Base-by-base conservation (phyloP, 2,797 vertebrate species). In the Onychomys arenicola region DNA sequence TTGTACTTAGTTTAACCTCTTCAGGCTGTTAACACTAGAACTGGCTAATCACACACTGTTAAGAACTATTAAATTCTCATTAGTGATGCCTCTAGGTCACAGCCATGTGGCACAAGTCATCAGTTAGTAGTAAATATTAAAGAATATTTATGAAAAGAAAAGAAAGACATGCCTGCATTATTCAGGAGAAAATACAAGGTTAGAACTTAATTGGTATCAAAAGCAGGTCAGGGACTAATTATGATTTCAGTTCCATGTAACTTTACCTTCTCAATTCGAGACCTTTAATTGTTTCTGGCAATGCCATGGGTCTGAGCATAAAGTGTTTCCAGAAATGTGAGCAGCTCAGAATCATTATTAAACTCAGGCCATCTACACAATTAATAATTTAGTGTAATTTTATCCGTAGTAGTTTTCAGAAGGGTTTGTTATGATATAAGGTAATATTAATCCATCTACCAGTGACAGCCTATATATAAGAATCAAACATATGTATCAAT, bases 341-440 rank as follows among this genome's bases (percentile, higher is more conserved):
- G 99, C 98, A 81, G 98, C 96, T 98, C 98, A 98, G 98, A 98
- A 99, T 98, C 98, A 98, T 99, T 99, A 98, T 99, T 99, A 99
- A 99, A 99, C 99, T 99, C 99, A 98, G 98, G 98, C 98, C 99
- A 98, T 99, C 99, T 98, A 98, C 98, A 97, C 97, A 98, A 99
- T 99, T 99, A 99, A 99, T 99, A 99, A 99, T 99, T 99, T 98
- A 99, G 98, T 98, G 99, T 99, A 99, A 99, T 99, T 99, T 99
- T 99, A 99, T 99, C 99, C 98, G 98, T 98, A 98, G 93, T 93
- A 95, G 98, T 99, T 99, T 99, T 99, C 98, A 98, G 98, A 98
- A 98, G 97, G 96, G 90, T 98, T 98, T 98, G 80, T 95, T 97
- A 71, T 76, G 87, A 95, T 93, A 97, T 97, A 98, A 98, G 94